Evolutionary conservation across 2,888 invertebrate species (phyloP), one percentile per base, ranked within the genome.

Genomic region (Himalopsyche anomala): DNA sequence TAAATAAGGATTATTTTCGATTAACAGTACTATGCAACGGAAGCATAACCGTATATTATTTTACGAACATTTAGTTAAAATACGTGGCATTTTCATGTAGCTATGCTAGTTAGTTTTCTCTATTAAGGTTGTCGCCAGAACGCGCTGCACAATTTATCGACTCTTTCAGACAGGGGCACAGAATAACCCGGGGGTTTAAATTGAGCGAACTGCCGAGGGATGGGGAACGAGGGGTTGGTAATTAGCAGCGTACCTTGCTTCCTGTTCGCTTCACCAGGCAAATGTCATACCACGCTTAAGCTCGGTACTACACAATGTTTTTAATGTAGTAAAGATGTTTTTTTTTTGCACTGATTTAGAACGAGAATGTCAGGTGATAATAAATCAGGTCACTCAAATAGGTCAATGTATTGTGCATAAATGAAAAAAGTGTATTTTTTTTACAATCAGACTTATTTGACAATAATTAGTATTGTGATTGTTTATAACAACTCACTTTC

Each of bases 111-210:
- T 62, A 62, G 62, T 62, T 62, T 62, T 62, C 62, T 62, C 62
- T 62, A 62, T 62, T 62, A 62, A 28, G 62, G 62, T 62, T 62
- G 62, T 62, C 62, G 62, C 11, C 62, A 62, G 62, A 62, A 62
- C 62, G 62, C 62, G 62, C 62, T 62, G 62, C 62, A 62, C 62
- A 62, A 62, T 62, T 62, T 62, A 62, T 62, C 62, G 62, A 62
- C 62, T 62, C 62, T 62, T 19, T 62, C 62, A 62, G 62, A 62
- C 62, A 62, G 62, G 62, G 62, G 62, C 62, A 28, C 62, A 62
- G 11, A 62, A 62, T 62, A 62, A 62, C 62, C 62, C 62, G 6
- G 28, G 28, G 62, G 62, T 19, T 19, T 62, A 62, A 62, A 62
- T 62, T 62, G 62, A 62, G 28, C 62, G 62, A 62, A 19, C 28